These are phyloP conservation scores for Tribolium freemani DNA, from an alignment of 2,888 invertebrate species.

Conservation along the genomic window DNA sequence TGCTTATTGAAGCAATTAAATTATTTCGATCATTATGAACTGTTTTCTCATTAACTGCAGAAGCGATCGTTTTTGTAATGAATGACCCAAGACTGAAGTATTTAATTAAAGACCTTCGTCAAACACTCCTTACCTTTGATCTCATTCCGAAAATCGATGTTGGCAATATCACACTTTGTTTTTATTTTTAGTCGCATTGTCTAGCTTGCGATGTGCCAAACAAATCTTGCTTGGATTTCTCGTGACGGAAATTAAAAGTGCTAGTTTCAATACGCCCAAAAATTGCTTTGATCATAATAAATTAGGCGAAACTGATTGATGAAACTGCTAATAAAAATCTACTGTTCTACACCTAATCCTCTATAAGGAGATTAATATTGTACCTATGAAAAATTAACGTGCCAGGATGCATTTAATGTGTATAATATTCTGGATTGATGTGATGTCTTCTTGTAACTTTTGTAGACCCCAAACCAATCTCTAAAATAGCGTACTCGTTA, in stretches of 20 bases:
- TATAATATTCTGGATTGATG: slow-evolving; percentile 28
- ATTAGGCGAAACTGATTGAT: slow-evolving; percentile 3
- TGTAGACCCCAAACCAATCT: slow-evolving; percentile 9
- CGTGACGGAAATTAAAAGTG: slow-evolving; percentile 12
- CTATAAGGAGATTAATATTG: slow-evolving; percentile 14
- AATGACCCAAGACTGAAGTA: slow-evolving; percentile 27
- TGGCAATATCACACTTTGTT: neutral
- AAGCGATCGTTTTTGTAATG: slow-evolving; percentile 12
- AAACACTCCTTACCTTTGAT: slow-evolving; percentile 23
- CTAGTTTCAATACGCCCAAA: neutral
- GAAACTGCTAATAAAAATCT: slow-evolving; percentile 10
- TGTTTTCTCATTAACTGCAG: slow-evolving; percentile 20
- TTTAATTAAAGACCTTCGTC: slow-evolving; percentile 22
- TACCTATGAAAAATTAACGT: slow-evolving; percentile 36
- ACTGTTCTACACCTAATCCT: slow-evolving; percentile 27
- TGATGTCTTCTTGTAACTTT: slow-evolving; percentile 38
- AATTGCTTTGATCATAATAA: neutral
- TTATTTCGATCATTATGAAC: slow-evolving; percentile 20
- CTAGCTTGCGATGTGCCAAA: neutral
- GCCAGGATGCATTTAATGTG: slow-evolving; percentile 44
- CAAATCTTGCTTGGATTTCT: too few relatives aligned
- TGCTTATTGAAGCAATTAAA: slow-evolving; percentile 17
- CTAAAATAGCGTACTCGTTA: slow-evolving; percentile 16
- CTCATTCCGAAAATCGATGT: slow-evolving; percentile 21
- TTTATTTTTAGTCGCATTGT: neutral